Percentiles rank a stretch among this genome's conserved stretches.
These are phyloP conservation scores for Melanotaenia parkinsoni DNA, from an alignment of 2,797 vertebrate species.

Conservation along the genomic window DNA sequence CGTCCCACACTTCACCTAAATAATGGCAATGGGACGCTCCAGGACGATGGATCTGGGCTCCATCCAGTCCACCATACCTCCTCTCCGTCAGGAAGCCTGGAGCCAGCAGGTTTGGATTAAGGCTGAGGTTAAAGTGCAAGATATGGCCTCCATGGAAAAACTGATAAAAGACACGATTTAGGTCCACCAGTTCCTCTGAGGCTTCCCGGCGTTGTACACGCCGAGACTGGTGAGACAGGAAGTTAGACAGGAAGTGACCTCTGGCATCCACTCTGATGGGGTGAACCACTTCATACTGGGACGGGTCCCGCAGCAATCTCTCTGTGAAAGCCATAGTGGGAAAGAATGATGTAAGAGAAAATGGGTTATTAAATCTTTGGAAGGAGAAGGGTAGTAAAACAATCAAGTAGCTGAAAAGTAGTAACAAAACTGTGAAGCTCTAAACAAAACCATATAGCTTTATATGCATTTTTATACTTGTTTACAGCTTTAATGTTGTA, in stretches of 20 bases:
- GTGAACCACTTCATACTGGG: constrained; percentile 88
- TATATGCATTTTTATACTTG: constrained; percentile 23
- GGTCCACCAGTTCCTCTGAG: constrained; percentile 33
- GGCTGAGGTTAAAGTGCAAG: constrained; percentile 90
- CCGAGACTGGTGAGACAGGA: constrained; percentile 84
- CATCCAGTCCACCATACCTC: constrained; percentile 81
- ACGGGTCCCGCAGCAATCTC: constrained; percentile 55
- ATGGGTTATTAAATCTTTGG: constrained; percentile 37
- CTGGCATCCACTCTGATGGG: constrained; percentile 89
- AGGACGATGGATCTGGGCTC: constrained; percentile 71
- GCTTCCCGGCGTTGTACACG: constrained; percentile 85
- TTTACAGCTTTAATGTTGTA: constrained; percentile 4
- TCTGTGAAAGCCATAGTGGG: constrained; percentile 56
- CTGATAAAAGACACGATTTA: constrained; percentile 84
- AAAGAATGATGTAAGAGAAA: constrained; percentile 48
- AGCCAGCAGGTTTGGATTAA: constrained; percentile 89
- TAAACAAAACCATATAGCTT: constrained; percentile 42
- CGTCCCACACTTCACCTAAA: constrained; percentile 87
- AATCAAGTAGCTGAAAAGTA: constrained; percentile 33
- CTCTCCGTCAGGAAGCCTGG: constrained; percentile 90
- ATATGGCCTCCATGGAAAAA: constrained; percentile 82
- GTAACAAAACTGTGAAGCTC: constrained; percentile 33
- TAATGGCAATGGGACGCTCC: constrained; percentile 85
- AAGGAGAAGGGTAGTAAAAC: constrained; percentile 31
- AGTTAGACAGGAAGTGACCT: constrained; percentile 91